Base-by-base conservation (phyloP, 2,113 vertebrate species). In the Maccullochella peelii region DNA sequence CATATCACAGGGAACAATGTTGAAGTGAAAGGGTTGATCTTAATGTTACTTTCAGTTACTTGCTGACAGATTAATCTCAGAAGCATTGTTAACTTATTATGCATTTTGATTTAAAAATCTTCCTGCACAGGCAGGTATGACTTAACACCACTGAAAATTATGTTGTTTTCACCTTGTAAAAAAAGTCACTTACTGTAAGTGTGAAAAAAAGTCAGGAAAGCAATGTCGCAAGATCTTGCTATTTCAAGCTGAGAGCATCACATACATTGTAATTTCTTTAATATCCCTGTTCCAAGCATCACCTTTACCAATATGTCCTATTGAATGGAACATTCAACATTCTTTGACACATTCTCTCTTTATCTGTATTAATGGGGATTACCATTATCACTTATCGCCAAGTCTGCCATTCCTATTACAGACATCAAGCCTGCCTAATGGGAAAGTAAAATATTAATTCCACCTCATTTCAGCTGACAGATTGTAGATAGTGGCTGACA, bases 391-490 rank as follows among this genome's bases (percentile, higher is more conserved):
- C 63, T 85, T 67, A 89, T 82, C 20, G 14, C 72, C 62, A 27
- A 33, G 77, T 33, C 63, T 85, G 73, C 59, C 58, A 44, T 79
- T 83, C 77, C 87, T 78, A 89, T 94, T 88, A 90, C 89, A 91
- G 44, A 63, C 88, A 86, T 90, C 82, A 80, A 84, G 79, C 58
- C 77, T 58, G 79, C 80, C 81, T 94, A 95, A 92, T 91, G 80
- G 69, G 76, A 92, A 94, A 82, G 66, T 93, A 89, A 95, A 94
- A 95, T 94, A 96, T 91, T 94, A 92, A 94, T 94, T 92, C 73
- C 84, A 79, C 80, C 68, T 87, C 80, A 88, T 82, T 92, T 85
- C 69, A 73, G 78, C 85, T 85, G 82, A 91, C 79, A 92, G 77
- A 92, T 84, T 77, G 72, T 67, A 86, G 84, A 91, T 78, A 84